phyloP scores from a whole-genome alignment of 2,888 invertebrate species.

The Drosophila basisetae region DNA sequence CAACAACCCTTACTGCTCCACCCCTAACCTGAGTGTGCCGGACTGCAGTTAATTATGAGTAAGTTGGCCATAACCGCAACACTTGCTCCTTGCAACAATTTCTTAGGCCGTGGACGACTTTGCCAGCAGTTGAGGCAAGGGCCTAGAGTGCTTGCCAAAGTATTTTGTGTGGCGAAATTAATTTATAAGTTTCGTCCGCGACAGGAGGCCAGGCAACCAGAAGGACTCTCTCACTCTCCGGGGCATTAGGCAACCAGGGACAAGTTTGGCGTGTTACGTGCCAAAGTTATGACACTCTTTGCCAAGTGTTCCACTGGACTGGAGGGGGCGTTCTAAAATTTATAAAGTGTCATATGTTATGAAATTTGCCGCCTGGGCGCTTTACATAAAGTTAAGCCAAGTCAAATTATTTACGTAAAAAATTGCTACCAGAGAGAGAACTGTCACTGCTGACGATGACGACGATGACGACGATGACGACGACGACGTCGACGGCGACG shows the following conservation, averaged over 20 bases:
- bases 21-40: conserved; percentile 10
- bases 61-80: conserved; percentile 66
- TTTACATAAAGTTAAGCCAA: conserved; percentile 60
- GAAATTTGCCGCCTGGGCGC: conserved; percentile 50
- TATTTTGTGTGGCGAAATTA: conserved; percentile 74
- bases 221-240: not conserved
- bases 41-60: conserved; percentile 74
- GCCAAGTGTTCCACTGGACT: conserved; percentile 31
- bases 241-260: conserved; percentile 38
- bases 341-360: conserved; percentile 68
- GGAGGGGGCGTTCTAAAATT: conserved; percentile 45
- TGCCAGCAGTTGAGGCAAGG: conserved; percentile 49
- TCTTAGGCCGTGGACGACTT: conserved; percentile 58
- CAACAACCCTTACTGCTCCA: not conserved
- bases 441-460: not conserved
- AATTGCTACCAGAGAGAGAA: conserved; percentile 31
- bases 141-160: conserved; percentile 66
- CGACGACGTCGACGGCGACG: not conserved
- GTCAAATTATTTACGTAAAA: conserved; percentile 70
- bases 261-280: conserved; percentile 43
- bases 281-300: conserved; percentile 62
- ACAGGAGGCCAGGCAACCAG: conserved; percentile 12
- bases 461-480: not conserved
- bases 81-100: conserved; percentile 60
- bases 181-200: conserved; percentile 71